Evolutionary conservation across 1,140 invertebrate species (phyloP).

Genomic region (Drosophila teissieri): DNA sequence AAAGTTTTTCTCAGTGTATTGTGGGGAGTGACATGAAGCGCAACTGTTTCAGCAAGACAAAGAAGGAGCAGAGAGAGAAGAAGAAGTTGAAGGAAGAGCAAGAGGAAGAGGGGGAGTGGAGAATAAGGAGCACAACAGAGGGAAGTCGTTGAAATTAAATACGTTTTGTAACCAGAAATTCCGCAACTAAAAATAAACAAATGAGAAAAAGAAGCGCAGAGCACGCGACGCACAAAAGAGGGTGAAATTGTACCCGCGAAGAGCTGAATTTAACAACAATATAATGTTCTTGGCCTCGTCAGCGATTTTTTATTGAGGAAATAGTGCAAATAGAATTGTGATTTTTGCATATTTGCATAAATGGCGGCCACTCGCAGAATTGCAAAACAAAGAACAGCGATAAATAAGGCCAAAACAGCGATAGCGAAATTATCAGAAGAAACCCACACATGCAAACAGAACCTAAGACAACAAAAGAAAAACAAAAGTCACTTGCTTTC

Average conservation of each 20-base stretch:
- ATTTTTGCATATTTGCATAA: constrained; percentile 70
- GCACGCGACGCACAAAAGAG: constrained; percentile 39
- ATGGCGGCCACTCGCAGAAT: constrained; percentile 48
- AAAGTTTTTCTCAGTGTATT: not conserved
- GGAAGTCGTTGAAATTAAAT: constrained; percentile 67
- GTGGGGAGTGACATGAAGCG: constrained; percentile 45
- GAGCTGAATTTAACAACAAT: constrained; percentile 32
- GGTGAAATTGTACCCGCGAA: constrained; percentile 22
- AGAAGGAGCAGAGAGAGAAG: constrained; percentile 20
- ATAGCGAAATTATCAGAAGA: constrained; percentile 59
- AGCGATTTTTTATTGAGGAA: constrained; percentile 53
- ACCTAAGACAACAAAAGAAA: constrained; percentile 69
- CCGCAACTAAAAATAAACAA: constrained; percentile 77
- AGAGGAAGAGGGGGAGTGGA: not conserved
- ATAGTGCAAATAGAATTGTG: constrained; percentile 52
- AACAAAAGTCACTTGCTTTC: constrained; percentile 61
- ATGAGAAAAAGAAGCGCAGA: constrained; percentile 38
- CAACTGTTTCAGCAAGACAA: constrained; percentile 67
- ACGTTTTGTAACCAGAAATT: constrained; percentile 74
- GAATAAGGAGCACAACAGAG: constrained; percentile 31
- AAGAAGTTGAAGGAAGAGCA: constrained; percentile 9
- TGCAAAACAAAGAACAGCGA: constrained; percentile 46
- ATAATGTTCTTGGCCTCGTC: constrained; percentile 9
- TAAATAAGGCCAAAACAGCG: constrained; percentile 39
- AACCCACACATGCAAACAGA: constrained; percentile 49